Evolutionary conservation across 2,113 vertebrate species (phyloP).

Genomic region (Osmerus mordax): DNA sequence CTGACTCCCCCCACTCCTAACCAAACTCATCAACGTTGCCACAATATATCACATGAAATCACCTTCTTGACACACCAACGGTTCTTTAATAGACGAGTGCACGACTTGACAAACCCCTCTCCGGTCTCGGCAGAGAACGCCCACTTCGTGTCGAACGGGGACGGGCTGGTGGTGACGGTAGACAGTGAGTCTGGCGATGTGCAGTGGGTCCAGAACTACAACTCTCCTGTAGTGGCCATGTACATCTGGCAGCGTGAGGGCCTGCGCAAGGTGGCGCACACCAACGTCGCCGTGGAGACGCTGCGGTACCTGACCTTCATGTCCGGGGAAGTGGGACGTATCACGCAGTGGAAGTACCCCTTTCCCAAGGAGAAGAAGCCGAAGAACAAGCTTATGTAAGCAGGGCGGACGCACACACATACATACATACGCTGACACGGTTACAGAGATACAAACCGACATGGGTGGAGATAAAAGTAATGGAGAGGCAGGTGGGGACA

Average conservation of each 20-base stretch:
- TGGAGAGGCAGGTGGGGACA: no score
- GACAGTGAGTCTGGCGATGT: slow-evolving; percentile 92
- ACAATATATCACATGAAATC: no score
- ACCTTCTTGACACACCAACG: no score
- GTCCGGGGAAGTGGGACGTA: slow-evolving; percentile 94
- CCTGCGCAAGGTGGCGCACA: slow-evolving; percentile 87
- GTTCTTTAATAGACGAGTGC: not conserved
- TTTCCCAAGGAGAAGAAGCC: slow-evolving; percentile 92
- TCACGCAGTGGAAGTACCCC: slow-evolving; percentile 97
- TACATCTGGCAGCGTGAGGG: slow-evolving; percentile 97
- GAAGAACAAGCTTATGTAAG: slow-evolving; percentile 93
- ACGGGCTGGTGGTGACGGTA: slow-evolving; percentile 95
- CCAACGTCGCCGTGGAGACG: slow-evolving; percentile 92
- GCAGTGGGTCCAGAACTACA: slow-evolving; percentile 95
- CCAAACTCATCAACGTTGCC: no score
- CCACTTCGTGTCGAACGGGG: slow-evolving; percentile 96
- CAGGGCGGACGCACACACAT: not conserved
- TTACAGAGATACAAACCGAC: not conserved
- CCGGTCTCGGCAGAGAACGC: slow-evolving; percentile 79
- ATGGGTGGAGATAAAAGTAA: no score
- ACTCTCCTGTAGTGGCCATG: slow-evolving; percentile 94
- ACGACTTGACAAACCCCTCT: not conserved
- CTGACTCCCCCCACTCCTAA: not conserved
- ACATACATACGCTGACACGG: no score
- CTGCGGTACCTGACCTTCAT: slow-evolving; percentile 96